A percentile compares a stretch with the other conserved stretches of the same genome.
phyloP scores from a whole-genome alignment of 2,888 invertebrate genomes.

The Diaperis boleti region DNA sequence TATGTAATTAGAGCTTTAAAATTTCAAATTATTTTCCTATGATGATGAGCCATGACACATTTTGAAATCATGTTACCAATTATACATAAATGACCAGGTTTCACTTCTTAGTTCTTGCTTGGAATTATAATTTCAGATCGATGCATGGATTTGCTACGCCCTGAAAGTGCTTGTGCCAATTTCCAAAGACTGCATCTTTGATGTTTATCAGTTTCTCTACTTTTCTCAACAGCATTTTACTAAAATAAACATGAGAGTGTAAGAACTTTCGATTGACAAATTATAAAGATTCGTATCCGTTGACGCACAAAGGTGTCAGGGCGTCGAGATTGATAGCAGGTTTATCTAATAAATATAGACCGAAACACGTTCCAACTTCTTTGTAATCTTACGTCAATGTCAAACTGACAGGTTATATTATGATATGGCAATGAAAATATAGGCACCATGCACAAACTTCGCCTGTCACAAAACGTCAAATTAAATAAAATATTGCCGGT shows the following conservation, averaged over 20 bases:
- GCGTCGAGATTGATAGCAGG: slow-evolving; percentile 31
- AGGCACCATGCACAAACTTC: slow-evolving; percentile 4
- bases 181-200: no score
- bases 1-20: no score
- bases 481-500: slow-evolving; percentile 17
- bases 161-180: no score
- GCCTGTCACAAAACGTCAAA: slow-evolving; percentile 25
- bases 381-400: slow-evolving; percentile 24
- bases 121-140: no score
- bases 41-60: no score
- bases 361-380: slow-evolving; percentile 34
- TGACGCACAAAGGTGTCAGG: slow-evolving; percentile 29
- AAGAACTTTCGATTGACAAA: slow-evolving; percentile 32
- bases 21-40: no score
- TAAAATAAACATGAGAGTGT: slow-evolving; percentile 16
- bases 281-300: slow-evolving; percentile 35
- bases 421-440: slow-evolving; percentile 26
- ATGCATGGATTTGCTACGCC: no score
- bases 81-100: no score
- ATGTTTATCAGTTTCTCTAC: no score
- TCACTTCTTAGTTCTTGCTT: no score
- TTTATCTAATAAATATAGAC: slow-evolving; percentile 38
- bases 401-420: slow-evolving; percentile 25
- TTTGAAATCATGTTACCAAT: no score
- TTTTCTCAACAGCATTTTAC: no score